Conservation (phyloP, 30 jellyfish, hydroid and myxozoan genomes). For the Chrysaora quinquecirrha region DNA sequence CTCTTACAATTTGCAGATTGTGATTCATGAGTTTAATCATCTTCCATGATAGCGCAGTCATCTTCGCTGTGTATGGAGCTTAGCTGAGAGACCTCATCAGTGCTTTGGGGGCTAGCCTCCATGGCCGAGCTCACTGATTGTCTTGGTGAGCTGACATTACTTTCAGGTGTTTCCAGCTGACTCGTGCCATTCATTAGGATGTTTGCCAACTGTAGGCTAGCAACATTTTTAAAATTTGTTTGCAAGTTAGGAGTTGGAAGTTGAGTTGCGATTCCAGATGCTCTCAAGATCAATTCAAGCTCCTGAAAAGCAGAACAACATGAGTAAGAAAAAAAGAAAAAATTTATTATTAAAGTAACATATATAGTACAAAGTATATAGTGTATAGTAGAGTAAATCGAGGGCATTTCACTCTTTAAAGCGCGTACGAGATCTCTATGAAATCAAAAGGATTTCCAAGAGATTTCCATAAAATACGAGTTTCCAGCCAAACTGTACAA, state of each 20-base stretch:
- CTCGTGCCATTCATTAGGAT: conserved; percentile 23
- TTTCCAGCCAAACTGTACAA: too few relatives aligned
- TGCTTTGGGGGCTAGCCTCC: conserved; percentile 67
- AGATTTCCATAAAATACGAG: too few relatives aligned
- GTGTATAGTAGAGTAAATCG: too few relatives aligned
- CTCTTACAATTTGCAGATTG: too few relatives aligned
- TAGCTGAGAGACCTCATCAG: conserved; percentile 63
- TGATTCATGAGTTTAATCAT: too few relatives aligned
- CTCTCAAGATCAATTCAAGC: conserved; percentile 90
- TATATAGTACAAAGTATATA: too few relatives aligned
- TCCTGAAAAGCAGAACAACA: conserved; percentile 76
- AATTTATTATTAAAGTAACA: too few relatives aligned
- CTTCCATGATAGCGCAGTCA: conserved; percentile 85
- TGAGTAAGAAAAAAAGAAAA: too few relatives aligned
- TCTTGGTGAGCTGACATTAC: conserved; percentile 57
- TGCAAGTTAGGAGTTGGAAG: conserved; percentile 82
- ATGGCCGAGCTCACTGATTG: conserved; percentile 50
- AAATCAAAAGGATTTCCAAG: too few relatives aligned
- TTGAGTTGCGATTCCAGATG: conserved; percentile 87
- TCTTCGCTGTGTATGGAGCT: conserved; percentile 65
- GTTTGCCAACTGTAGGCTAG: conserved; percentile 53
- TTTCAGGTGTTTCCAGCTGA: conserved; percentile 11
- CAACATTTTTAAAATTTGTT: conserved; percentile 47
- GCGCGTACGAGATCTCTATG: too few relatives aligned
- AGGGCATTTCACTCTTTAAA: too few relatives aligned